Conservation (phyloP, 30 jellyfish, hydroid and myxozoan genomes). For the Hydractinia symbiolongicarpus region DNA sequence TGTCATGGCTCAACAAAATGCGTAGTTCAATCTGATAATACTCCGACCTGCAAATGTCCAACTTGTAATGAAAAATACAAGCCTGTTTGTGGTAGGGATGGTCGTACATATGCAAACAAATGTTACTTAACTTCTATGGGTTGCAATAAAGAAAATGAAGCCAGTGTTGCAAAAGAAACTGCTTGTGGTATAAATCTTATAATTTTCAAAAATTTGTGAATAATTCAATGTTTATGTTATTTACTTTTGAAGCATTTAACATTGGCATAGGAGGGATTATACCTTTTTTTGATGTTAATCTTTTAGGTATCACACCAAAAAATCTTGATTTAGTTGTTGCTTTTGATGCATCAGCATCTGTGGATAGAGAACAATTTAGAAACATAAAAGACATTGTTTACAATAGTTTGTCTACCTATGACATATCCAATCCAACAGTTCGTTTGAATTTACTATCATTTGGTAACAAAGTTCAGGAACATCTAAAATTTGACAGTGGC, state of each 20-base stretch:
- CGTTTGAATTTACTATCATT: background rate
- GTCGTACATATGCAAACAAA: constrained; percentile 47
- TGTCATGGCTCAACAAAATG: constrained; percentile 46
- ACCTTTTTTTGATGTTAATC: no score
- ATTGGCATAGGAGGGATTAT: no score
- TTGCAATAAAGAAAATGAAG: constrained; percentile 21
- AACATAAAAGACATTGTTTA: constrained; percentile 45
- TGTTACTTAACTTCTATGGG: constrained; percentile 43
- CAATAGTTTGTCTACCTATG: background rate
- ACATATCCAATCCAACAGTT: background rate
- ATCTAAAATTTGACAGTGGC: background rate
- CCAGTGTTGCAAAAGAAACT: constrained; percentile 32
- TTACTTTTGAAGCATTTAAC: no score
- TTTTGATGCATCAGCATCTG: constrained; percentile 30
- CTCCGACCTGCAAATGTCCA: constrained; percentile 57
- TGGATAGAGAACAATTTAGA: constrained; percentile 7
- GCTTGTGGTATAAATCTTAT: constrained; percentile 67
- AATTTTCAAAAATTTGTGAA: background rate
- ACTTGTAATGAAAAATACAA: constrained; percentile 21
- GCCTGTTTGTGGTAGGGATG: constrained; percentile 75
- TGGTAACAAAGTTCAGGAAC: constrained; percentile 10
- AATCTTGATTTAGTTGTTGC: constrained; percentile 30
- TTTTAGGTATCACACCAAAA: constrained; percentile 7
- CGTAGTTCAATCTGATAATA: background rate
- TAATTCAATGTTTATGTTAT: background rate